Percentiles rank a stretch among this genome's conserved stretches.
Conservation (phyloP, 2,797 vertebrate genomes). For the Melanotaenia nigrans region DNA sequence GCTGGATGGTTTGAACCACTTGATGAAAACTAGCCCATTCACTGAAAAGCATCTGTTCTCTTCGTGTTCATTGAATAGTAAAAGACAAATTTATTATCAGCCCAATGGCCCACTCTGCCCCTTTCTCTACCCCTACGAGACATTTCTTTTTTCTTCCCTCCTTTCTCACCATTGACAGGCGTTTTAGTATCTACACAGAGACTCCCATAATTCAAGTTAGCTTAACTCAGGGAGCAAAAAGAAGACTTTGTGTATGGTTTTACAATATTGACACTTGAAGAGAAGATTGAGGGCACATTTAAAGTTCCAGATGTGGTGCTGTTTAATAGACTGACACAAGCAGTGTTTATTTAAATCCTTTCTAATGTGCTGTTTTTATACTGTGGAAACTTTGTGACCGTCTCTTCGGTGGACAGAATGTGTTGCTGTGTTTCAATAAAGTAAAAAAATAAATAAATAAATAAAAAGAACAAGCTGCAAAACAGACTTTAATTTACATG, state of each 20-base stretch:
- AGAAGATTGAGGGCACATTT: not conserved
- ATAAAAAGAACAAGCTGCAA: too few species aligned
- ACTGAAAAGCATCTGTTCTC: conserved; percentile 26
- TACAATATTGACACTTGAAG: not conserved
- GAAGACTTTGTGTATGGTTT: not conserved
- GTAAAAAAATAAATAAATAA: too few species aligned
- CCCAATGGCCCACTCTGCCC: conserved; percentile 28
- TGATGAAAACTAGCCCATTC: conserved; percentile 21
- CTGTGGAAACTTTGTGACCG: too few species aligned
- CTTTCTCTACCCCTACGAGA: conserved; percentile 14
- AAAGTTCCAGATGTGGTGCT: not conserved
- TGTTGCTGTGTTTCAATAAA: too few species aligned
- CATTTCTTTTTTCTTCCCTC: conserved; percentile 19
- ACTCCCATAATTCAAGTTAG: conserved; percentile 44
- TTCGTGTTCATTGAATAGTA: conserved; percentile 46
- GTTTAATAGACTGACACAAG: too few species aligned
- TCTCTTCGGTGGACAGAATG: too few species aligned
- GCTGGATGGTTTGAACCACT: conserved; percentile 4
- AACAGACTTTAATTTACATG: too few species aligned
- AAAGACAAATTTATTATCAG: conserved; percentile 59
- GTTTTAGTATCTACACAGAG: conserved; percentile 36
- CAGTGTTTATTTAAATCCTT: too few species aligned
- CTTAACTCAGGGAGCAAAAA: conserved; percentile 9
- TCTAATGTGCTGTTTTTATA: too few species aligned
- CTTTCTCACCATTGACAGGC: conserved; percentile 34